These are phyloP conservation scores for Engraulis encrasicolus DNA, from an alignment of 2,113 vertebrate species.

Conservation along the genomic window DNA sequence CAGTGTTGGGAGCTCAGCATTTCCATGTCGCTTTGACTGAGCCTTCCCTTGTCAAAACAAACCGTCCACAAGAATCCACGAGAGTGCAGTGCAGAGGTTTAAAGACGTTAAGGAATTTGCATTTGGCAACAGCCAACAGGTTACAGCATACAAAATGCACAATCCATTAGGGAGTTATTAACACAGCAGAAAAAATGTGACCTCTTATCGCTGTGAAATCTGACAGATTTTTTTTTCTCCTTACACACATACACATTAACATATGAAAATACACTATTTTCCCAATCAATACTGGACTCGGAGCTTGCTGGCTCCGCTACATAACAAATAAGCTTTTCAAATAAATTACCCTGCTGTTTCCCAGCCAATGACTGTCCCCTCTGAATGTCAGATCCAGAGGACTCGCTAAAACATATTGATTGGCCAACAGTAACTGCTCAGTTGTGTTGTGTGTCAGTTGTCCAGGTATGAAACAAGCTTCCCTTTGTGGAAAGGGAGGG, in stretches of 20 bases:
- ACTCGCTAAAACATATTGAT: constrained; percentile 9
- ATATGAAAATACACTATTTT: not conserved
- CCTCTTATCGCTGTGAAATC: not conserved
- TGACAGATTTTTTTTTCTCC: not conserved
- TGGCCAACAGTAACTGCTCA: not conserved
- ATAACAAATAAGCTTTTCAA: not conserved
- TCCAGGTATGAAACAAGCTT: not conserved
- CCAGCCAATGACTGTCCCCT: not conserved
- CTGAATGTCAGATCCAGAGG: not conserved
- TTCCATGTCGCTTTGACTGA: constrained; percentile 64
- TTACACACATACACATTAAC: not conserved
- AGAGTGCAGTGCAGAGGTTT: not conserved
- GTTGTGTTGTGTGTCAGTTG: not conserved
- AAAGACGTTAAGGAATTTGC: not conserved
- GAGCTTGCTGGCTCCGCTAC: not conserved
- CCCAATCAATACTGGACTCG: not conserved
- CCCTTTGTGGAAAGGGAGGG: not conserved
- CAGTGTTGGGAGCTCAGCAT: constrained; percentile 59
- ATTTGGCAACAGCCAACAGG: not conserved
- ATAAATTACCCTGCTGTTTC: not conserved
- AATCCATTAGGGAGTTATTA: not conserved
- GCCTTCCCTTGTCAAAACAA: constrained; percentile 35
- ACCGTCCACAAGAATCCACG: not conserved
- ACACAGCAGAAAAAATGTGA: not conserved
- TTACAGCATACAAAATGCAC: not conserved